Evolutionary conservation across 2,888 invertebrate species (phyloP).

Genomic region (Altica lythri): DNA sequence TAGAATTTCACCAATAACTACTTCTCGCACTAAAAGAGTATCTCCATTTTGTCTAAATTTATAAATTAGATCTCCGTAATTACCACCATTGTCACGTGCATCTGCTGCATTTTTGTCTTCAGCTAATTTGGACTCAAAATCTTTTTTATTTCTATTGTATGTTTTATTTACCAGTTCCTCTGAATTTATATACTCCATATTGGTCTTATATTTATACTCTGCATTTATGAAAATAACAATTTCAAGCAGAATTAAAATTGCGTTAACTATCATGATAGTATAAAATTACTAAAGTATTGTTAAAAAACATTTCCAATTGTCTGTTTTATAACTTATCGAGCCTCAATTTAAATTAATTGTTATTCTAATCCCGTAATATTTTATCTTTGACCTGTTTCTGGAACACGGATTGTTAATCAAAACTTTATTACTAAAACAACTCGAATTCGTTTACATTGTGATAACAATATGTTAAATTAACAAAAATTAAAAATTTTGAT

Average conservation of each 20-base stretch:
- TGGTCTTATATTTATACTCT: conserved; percentile 1
- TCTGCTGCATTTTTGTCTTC: conserved; percentile 13
- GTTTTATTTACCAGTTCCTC: not conserved
- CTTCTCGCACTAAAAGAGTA: conserved; percentile 39
- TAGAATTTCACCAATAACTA: conserved; percentile 37
- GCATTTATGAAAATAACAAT: not conserved
- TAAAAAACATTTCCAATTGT: no score
- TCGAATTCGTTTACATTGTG: no score
- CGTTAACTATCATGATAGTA: no score
- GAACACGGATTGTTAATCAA: no score
- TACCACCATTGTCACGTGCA: conserved; percentile 39
- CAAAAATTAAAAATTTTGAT: conserved; percentile 53
- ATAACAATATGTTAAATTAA: no score
- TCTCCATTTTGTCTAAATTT: conserved; percentile 38
- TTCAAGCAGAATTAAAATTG: not conserved
- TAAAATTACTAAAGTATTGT: no score
- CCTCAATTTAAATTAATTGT: no score
- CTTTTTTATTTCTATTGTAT: conserved; percentile 2
- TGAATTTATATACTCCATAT: not conserved
- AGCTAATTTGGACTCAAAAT: conserved; percentile 31
- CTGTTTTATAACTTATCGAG: no score
- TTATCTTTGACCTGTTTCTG: no score
- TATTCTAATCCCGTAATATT: no score
- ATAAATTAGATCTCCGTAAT: conserved; percentile 42
- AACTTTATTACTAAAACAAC: no score